Base-by-base conservation (phyloP, 2,113 vertebrate species). In the Acinonyx jubatus region DNA sequence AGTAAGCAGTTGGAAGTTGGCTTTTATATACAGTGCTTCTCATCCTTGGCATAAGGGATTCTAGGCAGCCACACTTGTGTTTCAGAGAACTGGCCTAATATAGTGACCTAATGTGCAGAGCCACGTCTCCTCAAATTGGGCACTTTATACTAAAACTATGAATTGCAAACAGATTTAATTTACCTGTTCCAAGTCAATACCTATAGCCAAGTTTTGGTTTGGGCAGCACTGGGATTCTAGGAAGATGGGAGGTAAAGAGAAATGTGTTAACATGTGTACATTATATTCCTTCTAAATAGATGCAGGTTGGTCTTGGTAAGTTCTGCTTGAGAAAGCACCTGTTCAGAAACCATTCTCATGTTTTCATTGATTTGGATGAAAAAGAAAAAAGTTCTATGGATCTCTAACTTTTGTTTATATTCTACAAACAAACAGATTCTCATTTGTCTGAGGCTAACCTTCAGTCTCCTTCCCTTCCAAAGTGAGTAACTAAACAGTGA, bases 101-200 rank as follows among this genome's bases (percentile, higher is more conserved):
- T 57, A 31, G 82, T 55, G 86, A 81, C 23, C 52, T 94, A 80
- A 27, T 65, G 1, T 85, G n/a, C 19, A 89, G 66, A 79, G 45
- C 33, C 21, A 48, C 27, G 23, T 97, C 93, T 74, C 69, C 63
- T 63, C 83, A 94, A 95, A 80, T 68, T 68, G 80, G 55, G 21
- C 8, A 79, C 25, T 96, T 90, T 66, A 89, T 33, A 29, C 61
- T 92, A 91, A 92, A 76, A 83, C 8, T 57, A 31, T 14, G 29
- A 85, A 78, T 50, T 81, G 25, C 33, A 87, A 94, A 41, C 31
- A 92, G 61, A 87, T 85, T 97, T 88, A 23, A 84, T 36, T 88
- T 57, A 48, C 21, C 52, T 45, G 11, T 93, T 91, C 57, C 78
- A 84, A 91, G 45, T 84, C 57, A 69, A 38, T 85, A 79, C 21